Evolutionary conservation across 2,797 vertebrate species (phyloP).

Genomic region (Sebastes steindachneri): DNA sequence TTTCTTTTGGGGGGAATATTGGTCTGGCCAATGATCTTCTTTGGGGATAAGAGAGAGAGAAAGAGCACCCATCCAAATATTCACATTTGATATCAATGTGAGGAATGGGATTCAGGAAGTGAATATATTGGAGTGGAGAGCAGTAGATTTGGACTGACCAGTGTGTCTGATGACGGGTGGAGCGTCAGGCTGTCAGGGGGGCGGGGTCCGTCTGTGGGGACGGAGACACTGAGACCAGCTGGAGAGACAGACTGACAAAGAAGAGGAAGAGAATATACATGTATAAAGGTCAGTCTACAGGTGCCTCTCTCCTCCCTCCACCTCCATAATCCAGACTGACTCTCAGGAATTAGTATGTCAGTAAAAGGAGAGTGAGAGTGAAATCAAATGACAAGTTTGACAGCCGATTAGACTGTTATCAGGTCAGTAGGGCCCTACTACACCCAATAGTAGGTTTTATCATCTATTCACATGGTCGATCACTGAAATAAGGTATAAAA

Average conservation of each 20-base stretch:
- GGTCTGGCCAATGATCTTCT: not conserved
- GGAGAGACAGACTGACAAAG: conserved; percentile 31
- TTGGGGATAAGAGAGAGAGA: not conserved
- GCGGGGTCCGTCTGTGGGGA: conserved; percentile 36
- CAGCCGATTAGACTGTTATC: not conserved
- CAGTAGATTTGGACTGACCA: conserved; percentile 17
- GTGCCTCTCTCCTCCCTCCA: not conserved
- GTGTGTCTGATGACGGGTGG: conserved; percentile 3
- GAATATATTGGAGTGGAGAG: not conserved
- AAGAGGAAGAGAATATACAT: not conserved
- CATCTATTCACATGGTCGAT: no score
- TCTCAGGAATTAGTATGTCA: not conserved
- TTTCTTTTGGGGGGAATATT: not conserved
- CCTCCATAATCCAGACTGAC: not conserved
- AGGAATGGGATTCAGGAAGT: not conserved
- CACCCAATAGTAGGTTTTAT: no score
- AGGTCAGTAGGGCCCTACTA: no score
- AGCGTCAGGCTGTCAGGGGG: conserved; percentile 45
- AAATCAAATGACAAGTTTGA: not conserved
- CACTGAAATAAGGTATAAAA: no score
- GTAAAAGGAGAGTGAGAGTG: not conserved
- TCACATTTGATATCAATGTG: not conserved
- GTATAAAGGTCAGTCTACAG: not conserved
- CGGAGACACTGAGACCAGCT: conserved; percentile 8
- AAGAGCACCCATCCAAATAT: not conserved